These are phyloP conservation scores for Hydrolagus colliei DNA, from an alignment of 2,797 vertebrate species.

Conservation along the genomic window DNA sequence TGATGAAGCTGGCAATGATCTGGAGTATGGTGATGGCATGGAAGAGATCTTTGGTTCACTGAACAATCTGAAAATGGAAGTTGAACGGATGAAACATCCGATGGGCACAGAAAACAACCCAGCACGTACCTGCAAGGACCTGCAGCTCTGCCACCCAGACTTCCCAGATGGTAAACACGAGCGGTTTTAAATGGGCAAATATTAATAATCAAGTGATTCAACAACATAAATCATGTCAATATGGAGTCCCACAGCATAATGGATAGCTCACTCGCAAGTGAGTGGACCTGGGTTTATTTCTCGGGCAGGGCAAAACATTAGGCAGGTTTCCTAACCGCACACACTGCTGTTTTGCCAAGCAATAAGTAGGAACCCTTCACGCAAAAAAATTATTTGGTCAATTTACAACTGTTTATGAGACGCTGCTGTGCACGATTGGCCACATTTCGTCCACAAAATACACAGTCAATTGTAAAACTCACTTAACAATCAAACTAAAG, in stretches of 20 bases:
- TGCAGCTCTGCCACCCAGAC: slow-evolving; percentile 91
- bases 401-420: too few relatives aligned
- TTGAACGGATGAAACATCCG: slow-evolving; percentile 96
- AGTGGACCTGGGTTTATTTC: too few relatives aligned
- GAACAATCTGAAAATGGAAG: slow-evolving; percentile 89
- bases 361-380: too few relatives aligned
- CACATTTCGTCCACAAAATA: too few relatives aligned
- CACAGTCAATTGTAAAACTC: background rate
- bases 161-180: slow-evolving; percentile 78
- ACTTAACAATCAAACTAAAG: slow-evolving; percentile 31
- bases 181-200: too few relatives aligned
- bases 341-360: too few relatives aligned
- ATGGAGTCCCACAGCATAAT: background rate
- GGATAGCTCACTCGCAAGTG: too few relatives aligned
- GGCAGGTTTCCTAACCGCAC: too few relatives aligned
- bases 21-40: slow-evolving; percentile 90
- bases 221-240: background rate
- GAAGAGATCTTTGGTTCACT: slow-evolving; percentile 89
- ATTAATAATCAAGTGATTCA: background rate
- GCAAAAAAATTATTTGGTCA: too few relatives aligned
- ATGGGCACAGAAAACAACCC: slow-evolving; percentile 93
- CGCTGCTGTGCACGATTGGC: too few relatives aligned
- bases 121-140: slow-evolving; percentile 88
- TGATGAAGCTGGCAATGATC: slow-evolving; percentile 65
- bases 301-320: too few relatives aligned